Base-by-base conservation (phyloP, 2,888 invertebrate genomes). In the Drosophila infuscata region DNA sequence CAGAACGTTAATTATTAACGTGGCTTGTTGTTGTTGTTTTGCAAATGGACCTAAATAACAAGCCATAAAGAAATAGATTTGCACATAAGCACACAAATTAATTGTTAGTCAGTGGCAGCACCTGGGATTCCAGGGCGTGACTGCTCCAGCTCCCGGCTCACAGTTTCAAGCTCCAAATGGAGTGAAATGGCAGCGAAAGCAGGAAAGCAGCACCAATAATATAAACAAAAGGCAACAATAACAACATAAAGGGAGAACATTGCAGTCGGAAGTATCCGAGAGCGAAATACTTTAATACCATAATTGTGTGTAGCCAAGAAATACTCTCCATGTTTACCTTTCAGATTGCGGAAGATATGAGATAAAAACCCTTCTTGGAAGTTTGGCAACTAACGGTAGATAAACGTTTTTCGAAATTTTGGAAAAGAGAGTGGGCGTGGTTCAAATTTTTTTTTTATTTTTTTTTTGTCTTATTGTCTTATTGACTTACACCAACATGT, bases 1-100 rank as follows among this genome's bases (percentile, higher is more conserved):
- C 48, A 67, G 54, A 65, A 54, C 61, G 35, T 76, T 67, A 85
- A 74, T 82, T 76, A 82, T 71, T 67, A 61, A 74, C 62, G 53
- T 58, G 62, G 80, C 61, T 20, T 3, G 35, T 25, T 32, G 20
- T 36, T 38, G 33, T 25, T 36, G 29, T 29, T 11, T 54, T 54
- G 29, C 2, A 54, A 57, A 52, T 30, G 60, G 49, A 41, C 48
- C 43, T 52, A 78, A 74, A 77, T 57, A 69, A 52, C 65, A 74
- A 62, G 36, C 35, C 20, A 56, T 59, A 51, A 63, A 33, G 30
- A 73, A 64, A 65, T 60, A 67, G 30, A 74, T 70, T 63, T 58
- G 63, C 48, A 61, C 58, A 67, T 48, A 60, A 73, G 53, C 77
- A 57, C 46, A 64, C 11, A 38, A 56, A 61, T 61, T 62, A 73